Conservation (phyloP, 30 jellyfish, hydroid and myxozoan species). For the Hydra vulgaris region DNA sequence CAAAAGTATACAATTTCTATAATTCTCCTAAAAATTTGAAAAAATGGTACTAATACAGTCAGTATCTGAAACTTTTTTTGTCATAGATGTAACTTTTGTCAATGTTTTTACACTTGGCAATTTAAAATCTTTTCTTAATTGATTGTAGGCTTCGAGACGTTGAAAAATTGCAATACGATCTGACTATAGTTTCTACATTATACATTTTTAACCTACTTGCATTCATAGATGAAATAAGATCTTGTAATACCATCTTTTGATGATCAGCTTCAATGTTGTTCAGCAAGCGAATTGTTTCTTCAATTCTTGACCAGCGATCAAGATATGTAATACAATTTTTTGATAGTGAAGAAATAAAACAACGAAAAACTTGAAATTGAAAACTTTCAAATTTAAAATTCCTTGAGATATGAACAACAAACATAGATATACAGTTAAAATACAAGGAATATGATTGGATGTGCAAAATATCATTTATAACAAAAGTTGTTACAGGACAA, state of each 20-base stretch:
- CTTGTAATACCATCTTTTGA: background rate
- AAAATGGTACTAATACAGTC: background rate
- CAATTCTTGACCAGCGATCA: background rate
- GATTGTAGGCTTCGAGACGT: background rate
- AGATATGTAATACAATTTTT: background rate
- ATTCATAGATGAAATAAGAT: background rate
- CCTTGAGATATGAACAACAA: background rate
- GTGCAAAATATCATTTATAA: background rate
- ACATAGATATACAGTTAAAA: background rate
- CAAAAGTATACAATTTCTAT: background rate
- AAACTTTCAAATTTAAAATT: background rate
- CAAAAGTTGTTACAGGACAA: background rate
- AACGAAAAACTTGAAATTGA: background rate
- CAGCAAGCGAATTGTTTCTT: background rate
- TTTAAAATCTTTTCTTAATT: background rate
- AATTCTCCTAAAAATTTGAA: background rate
- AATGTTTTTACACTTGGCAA: background rate
- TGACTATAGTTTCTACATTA: background rate
- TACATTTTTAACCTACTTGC: background rate
- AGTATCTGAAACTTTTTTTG: background rate
- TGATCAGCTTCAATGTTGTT: background rate
- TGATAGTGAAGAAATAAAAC: background rate
- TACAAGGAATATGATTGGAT: background rate
- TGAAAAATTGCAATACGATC: background rate
- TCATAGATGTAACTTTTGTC: too few species aligned